Evolutionary conservation across 2,797 vertebrate genomes (phyloP).

Genomic region (Borostomias antarcticus): DNA sequence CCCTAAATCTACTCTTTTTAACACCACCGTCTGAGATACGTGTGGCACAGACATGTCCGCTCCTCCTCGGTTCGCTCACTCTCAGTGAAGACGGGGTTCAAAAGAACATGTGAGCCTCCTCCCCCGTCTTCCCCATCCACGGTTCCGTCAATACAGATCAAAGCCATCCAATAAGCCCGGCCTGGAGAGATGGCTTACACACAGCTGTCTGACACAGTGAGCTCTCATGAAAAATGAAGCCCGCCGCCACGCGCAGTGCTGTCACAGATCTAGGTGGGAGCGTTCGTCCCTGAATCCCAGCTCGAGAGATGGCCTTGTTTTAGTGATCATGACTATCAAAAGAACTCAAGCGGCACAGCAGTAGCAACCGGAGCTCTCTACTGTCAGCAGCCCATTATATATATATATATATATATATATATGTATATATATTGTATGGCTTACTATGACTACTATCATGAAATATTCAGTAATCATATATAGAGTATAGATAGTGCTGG

Average conservation of each 20-base stretch:
- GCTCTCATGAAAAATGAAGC: conserved; percentile 20
- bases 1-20: background rate
- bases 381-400: conserved; percentile 48
- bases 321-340: conserved; percentile 45
- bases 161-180: conserved; percentile 43
- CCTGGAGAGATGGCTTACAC: conserved; percentile 24
- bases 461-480: conserved; percentile 61
- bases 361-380: conserved; percentile 19
- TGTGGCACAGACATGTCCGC: conserved; percentile 4
- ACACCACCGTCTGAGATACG: conserved; percentile 23
- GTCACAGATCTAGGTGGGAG: conserved; percentile 12
- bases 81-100: conserved; percentile 32
- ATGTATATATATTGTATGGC: conserved; percentile 36
- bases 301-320: conserved; percentile 29
- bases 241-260: conserved; percentile 9
- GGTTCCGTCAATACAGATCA: conserved; percentile 51
- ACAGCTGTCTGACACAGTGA: background rate
- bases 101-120: conserved; percentile 27
- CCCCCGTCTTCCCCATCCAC: conserved; percentile 6
- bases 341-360: conserved; percentile 17
- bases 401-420: too few species aligned
- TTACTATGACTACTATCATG: conserved; percentile 59
- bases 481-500: conserved; percentile 34
- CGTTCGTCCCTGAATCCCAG: conserved; percentile 9
- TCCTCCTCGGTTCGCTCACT: too few species aligned